Evolutionary conservation across 2,888 invertebrate genomes (phyloP).

Genomic region (Dyspetes luteomarginatus): DNA sequence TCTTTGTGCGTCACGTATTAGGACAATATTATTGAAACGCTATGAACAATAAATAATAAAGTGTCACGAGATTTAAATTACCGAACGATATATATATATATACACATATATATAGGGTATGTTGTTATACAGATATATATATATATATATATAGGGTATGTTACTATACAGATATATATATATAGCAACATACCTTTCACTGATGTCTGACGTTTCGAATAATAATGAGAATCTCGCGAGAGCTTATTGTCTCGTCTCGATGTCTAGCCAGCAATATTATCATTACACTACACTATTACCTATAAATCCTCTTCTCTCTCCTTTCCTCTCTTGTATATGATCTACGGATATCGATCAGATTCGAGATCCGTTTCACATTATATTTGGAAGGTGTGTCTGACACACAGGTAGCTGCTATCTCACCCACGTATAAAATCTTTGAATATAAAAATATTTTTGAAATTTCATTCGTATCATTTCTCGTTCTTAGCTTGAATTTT

Average conservation of each 20-base stretch:
- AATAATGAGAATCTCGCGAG: conserved; percentile 48
- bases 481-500: too few species aligned
- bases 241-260: conserved; percentile 45
- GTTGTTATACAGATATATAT: too few species aligned
- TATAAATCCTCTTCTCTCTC: neutral
- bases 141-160: too few species aligned
- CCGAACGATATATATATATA: too few species aligned
- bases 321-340: neutral
- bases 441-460: neutral
- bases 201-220: conserved; percentile 37
- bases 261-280: conserved; percentile 38
- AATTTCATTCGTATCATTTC: too few species aligned
- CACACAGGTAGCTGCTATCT: neutral
- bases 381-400: neutral
- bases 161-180: too few species aligned
- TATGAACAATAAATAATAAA: neutral
- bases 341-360: conserved; percentile 45
- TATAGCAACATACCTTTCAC: conserved; percentile 28
- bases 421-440: conserved; percentile 17
- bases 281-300: conserved; percentile 47
- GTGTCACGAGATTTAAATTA: neutral
- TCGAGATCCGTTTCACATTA: conserved; percentile 38
- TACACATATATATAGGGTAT: too few species aligned
- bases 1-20: neutral
- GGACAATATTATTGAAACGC: neutral